Evolutionary conservation across 2,113 vertebrate genomes (phyloP), one percentile per base, ranked within the genome.

Genomic region (Vicugna pacos): DNA sequence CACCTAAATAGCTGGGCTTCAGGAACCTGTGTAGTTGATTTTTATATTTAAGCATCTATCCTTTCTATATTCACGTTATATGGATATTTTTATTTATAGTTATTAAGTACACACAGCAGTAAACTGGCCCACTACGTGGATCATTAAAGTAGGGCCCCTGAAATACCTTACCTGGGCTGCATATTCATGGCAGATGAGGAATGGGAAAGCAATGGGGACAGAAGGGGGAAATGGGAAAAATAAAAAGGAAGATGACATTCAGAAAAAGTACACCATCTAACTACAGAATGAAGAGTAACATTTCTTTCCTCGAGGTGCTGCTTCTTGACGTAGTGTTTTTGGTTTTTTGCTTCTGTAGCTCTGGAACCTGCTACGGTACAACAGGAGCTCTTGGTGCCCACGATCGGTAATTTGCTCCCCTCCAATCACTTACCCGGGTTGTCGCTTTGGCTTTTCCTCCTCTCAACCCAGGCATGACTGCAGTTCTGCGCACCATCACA

Each of bases 311-410:
- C 17, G 12, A 20, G 30, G 32, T 80, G 56, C 67, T 5, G 32
- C 56, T 73, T 30, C 20, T 54, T 75, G 38, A 64, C 73, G 26
- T 83, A 22, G 48, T 87, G 2, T 30, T 85, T 85, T 91, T 50
- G 84, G 20, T 54, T 19, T 95, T 95, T 97, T 97, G 46, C 81
- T 89, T 75, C 89, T 73, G 2, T 91, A 97, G 96, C 82, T 83
- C 81, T 89, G 52, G 91, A 97, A 87, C 72, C 95, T 42, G 62
- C 81, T 42, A 80, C 81, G 0, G 52, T 93, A 19, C 75, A 16
- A 0, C 76, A 3, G 24, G 81, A 97, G 58, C 35, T 42, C 56
- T 73, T 58, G 72, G 88, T 94, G 56, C 81, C 96, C 77, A 89
- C 73, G n/a, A 1, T 67, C 2, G 95, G 93, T 97, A 97, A 97